A percentile compares a stretch with the other conserved stretches of the same genome.
phyloP scores from a whole-genome alignment of 2,113 vertebrate species.

The Trematomus loennbergii region DNA sequence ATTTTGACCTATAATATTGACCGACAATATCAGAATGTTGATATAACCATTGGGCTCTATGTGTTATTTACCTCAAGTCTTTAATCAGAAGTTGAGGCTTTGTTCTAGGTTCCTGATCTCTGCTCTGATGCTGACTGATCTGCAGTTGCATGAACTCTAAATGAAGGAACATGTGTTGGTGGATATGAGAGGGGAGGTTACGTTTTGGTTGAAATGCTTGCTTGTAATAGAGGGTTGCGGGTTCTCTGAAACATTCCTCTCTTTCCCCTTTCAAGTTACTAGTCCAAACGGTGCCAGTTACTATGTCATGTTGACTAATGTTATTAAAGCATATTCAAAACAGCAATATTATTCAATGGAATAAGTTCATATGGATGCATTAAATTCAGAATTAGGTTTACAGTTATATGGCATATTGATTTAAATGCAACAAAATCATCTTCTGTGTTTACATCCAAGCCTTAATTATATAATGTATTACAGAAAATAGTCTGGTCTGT shows the following conservation, averaged over 20 bases:
- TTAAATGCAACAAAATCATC: constrained; percentile 11
- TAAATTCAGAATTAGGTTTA: neutral
- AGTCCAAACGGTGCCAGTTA: constrained; percentile 31
- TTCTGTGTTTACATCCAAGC: constrained; percentile 29
- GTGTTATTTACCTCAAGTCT: constrained; percentile 7
- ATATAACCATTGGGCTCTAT: constrained; percentile 9
- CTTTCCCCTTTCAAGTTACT: constrained; percentile 34
- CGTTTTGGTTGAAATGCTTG: constrained; percentile 4
- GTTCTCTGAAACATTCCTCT: constrained; percentile 61
- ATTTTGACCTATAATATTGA: neutral
- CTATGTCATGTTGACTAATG: neutral
- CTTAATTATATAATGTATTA: neutral
- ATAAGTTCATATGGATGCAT: neutral
- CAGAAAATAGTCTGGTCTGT: constrained; percentile 8
- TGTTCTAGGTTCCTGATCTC: constrained; percentile 14
- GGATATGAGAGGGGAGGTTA: neutral
- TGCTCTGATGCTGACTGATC: constrained; percentile 5
- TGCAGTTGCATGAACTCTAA: constrained; percentile 19
- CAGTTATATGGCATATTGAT: neutral
- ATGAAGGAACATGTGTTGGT: constrained; percentile 43
- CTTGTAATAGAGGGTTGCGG: constrained; percentile 9
- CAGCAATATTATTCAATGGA: neutral
- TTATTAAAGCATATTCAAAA: constrained; percentile 40
- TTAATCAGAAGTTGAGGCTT: constrained; percentile 10
- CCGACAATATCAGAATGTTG: neutral